Conservation (phyloP, 2,888 invertebrate genomes). For the Podabrus alpinus region DNA sequence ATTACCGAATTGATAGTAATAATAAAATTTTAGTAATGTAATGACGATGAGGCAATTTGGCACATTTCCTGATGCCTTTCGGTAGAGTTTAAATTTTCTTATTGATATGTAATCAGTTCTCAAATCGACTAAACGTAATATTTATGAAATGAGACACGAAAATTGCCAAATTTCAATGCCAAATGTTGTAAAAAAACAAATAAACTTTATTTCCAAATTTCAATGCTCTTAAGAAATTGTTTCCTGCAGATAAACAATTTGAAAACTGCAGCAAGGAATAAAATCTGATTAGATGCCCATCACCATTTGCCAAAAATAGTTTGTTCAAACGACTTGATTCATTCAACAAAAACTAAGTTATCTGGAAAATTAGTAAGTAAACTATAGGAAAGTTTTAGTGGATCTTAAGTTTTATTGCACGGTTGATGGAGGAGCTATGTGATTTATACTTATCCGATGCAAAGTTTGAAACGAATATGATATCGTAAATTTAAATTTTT, state of each 20-base stretch:
- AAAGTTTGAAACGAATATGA: not conserved
- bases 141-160: not conserved
- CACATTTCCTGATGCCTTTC: not conserved
- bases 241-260: constrained; percentile 25
- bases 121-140: not conserved
- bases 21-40: not conserved
- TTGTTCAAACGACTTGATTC: not conserved
- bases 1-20: not conserved
- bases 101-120: not conserved
- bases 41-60: not conserved
- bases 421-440: not conserved
- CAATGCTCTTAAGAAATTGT: constrained; percentile 22
- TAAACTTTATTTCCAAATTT: constrained; percentile 25
- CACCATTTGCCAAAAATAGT: not conserved
- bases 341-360: not conserved
- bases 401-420: not conserved
- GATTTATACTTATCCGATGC: not conserved
- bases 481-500: not conserved
- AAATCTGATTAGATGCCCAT: not conserved
- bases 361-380: not conserved
- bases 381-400: not conserved
- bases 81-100: not conserved
- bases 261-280: constrained; percentile 11
- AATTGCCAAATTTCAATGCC: not conserved
- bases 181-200: constrained; percentile 12